Conservation (phyloP, 2,888 invertebrate genomes). For the Elgonia sp. region DNA sequence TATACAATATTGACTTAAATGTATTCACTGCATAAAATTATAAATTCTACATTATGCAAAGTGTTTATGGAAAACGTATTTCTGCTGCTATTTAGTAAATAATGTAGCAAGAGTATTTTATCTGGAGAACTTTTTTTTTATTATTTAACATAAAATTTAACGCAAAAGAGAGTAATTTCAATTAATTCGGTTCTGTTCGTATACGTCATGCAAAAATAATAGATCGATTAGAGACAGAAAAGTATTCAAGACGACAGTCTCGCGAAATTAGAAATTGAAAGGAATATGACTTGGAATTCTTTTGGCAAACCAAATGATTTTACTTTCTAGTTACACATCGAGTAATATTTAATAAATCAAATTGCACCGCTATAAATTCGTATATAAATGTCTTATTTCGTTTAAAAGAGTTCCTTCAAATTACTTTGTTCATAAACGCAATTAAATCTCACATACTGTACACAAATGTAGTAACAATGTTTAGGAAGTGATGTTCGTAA, state of each 20-base stretch:
- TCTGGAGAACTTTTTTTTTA: too few species aligned
- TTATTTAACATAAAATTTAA: background rate
- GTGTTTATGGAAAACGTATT: too few species aligned
- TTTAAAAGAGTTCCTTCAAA: background rate
- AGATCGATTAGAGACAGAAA: constrained; percentile 58
- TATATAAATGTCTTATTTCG: constrained; percentile 14
- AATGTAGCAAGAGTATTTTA: background rate
- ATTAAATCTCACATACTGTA: background rate
- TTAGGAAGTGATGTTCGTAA: background rate
- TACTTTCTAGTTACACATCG: constrained; percentile 60
- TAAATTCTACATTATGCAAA: background rate
- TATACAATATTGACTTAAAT: background rate
- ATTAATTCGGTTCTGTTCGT: constrained; percentile 21
- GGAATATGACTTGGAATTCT: constrained; percentile 69
- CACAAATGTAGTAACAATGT: background rate
- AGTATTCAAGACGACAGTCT: constrained; percentile 53
- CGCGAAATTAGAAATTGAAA: constrained; percentile 70
- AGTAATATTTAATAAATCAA: constrained; percentile 48
- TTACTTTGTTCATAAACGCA: constrained; percentile 4
- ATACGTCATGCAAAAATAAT: constrained; percentile 44
- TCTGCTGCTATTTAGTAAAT: background rate
- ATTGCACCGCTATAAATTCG: constrained; percentile 9
- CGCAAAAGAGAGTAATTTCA: constrained; percentile 7
- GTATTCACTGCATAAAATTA: background rate
- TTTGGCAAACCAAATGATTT: constrained; percentile 59